Evolutionary conservation across 1,140 invertebrate species (phyloP).

Genomic region (Micrasema longulum): DNA sequence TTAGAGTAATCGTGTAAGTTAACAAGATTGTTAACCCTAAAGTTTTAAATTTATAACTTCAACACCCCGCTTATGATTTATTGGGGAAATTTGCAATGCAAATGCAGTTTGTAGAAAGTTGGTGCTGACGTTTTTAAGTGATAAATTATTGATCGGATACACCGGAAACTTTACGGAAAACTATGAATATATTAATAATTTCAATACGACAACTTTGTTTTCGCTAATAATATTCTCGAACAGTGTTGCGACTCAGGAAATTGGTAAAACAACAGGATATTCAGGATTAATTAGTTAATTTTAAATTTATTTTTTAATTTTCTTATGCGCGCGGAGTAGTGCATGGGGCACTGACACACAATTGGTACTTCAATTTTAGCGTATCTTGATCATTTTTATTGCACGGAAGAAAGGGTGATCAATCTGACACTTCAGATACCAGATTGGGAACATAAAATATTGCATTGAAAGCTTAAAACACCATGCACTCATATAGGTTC

Average conservation of each 20-base stretch:
- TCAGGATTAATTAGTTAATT: no score
- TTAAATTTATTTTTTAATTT: no score
- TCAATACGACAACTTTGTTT: slow-evolving; percentile 3
- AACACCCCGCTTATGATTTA: slow-evolving; percentile 19
- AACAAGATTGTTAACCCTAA: slow-evolving; percentile 2
- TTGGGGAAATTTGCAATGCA: slow-evolving; percentile 30
- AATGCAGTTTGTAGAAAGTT: slow-evolving; percentile 21
- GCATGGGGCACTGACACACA: no score
- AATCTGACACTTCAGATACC: no score
- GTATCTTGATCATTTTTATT: no score
- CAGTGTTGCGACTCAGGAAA: background rate
- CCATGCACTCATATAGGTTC: no score
- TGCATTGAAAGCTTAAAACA: no score
- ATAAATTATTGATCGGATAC: slow-evolving; percentile 33
- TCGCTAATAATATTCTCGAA: slow-evolving; percentile 7
- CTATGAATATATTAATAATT: slow-evolving; percentile 26
- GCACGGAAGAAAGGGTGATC: no score
- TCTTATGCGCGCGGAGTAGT: no score
- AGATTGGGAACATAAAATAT: no score
- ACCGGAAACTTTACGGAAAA: slow-evolving; percentile 4
- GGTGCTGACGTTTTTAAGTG: slow-evolving; percentile 32
- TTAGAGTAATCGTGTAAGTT: background rate
- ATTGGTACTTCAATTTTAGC: no score
- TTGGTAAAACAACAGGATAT: no score
- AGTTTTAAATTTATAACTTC: slow-evolving; percentile 23